Percentiles rank a stretch among this genome's conserved stretches.
phyloP scores from a whole-genome alignment of 2,113 vertebrate species.

The Cryptomyrus ogoouensis region DNA sequence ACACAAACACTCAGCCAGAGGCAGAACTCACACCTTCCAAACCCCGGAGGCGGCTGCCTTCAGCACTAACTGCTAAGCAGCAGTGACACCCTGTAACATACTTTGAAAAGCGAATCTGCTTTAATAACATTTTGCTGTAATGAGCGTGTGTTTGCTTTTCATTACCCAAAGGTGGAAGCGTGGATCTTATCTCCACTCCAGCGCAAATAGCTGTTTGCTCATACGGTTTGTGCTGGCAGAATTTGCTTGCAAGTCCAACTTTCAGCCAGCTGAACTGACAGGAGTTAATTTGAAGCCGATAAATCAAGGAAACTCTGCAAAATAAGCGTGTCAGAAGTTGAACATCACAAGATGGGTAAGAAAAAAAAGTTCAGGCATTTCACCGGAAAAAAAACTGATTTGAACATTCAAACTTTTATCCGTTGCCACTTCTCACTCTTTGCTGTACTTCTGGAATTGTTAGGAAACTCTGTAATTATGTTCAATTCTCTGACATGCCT shows the following conservation, averaged over 20 bases:
- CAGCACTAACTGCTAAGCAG: neutral
- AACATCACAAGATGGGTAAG: neutral
- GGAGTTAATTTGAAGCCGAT: neutral
- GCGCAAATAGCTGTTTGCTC: neutral
- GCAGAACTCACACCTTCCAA: neutral
- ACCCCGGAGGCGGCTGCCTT: neutral
- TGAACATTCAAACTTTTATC: neutral
- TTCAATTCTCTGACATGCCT: neutral
- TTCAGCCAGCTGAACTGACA: neutral
- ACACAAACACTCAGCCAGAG: neutral
- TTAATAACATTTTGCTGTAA: constrained; percentile 7
- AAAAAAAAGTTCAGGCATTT: neutral
- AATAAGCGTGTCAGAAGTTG: neutral
- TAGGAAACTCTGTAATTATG: neutral
- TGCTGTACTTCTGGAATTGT: neutral
- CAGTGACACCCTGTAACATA: neutral
- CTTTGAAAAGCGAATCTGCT: neutral
- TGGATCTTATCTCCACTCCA: neutral
- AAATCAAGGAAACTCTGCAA: neutral
- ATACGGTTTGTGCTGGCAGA: neutral
- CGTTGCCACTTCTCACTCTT: neutral
- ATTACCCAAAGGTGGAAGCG: neutral
- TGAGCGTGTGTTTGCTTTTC: constrained; percentile 10
- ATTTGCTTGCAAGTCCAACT: neutral
- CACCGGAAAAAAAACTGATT: neutral